A percentile compares a stretch with the other conserved stretches of the same genome.
Conservation (phyloP, 2,113 vertebrate species). For the Cromileptes altivelis region DNA sequence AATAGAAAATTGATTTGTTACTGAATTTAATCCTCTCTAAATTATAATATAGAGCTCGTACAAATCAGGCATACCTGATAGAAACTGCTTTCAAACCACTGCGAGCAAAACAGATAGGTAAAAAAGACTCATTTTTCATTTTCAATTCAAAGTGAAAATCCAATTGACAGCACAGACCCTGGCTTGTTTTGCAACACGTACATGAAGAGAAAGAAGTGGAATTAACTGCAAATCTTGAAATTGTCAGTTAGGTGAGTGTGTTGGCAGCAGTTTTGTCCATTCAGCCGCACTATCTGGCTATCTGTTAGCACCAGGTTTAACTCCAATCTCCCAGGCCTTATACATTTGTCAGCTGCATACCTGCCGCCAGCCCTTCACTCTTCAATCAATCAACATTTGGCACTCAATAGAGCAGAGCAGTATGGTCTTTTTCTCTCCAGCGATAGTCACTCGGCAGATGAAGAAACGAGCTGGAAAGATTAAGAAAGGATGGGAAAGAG, state of each 20-base stretch:
- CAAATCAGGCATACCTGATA: neutral
- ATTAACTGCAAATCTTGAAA: constrained; percentile 30
- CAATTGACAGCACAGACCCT: constrained; percentile 8
- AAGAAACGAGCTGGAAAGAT: constrained; percentile 25
- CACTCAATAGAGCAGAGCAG: constrained; percentile 53
- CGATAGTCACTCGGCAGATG: constrained; percentile 26
- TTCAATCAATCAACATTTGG: constrained; percentile 75
- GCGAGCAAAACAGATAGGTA: neutral
- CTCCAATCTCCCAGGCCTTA: constrained; percentile 47
- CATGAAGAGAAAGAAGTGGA: neutral
- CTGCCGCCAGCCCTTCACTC: constrained; percentile 64
- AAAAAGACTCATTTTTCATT: neutral
- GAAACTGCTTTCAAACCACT: neutral
- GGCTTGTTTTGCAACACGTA: neutral
- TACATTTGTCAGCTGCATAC: constrained; percentile 54
- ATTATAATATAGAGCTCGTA: neutral
- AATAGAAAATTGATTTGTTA: neutral
- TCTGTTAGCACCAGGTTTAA: constrained; percentile 54
- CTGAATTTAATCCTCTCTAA: neutral
- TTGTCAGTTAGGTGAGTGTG: constrained; percentile 14
- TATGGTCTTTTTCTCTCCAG: constrained; percentile 42
- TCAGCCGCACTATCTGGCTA: constrained; percentile 45
- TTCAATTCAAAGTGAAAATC: constrained; percentile 12
- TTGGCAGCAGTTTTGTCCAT: constrained; percentile 35
- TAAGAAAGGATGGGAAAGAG: neutral